phyloP scores from a whole-genome alignment of 2,797 vertebrate species.

The Pogoniulus pusillus region DNA sequence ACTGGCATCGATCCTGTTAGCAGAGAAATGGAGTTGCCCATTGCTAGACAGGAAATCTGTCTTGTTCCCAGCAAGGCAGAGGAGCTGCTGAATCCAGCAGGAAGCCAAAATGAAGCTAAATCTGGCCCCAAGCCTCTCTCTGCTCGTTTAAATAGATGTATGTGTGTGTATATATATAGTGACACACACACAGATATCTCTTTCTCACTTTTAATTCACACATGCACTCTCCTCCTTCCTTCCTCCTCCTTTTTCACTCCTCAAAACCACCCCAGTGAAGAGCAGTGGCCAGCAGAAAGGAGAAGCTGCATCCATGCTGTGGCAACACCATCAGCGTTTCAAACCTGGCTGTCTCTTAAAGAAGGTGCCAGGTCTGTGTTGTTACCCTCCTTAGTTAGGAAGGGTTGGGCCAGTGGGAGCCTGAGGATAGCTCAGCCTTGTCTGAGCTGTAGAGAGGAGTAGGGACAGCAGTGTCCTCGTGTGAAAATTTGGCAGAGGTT shows the following conservation, averaged over 20 bases:
- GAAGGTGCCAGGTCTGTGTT: background rate
- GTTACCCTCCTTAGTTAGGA: background rate
- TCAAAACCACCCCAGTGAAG: background rate
- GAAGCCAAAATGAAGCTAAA: background rate
- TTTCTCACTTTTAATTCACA: constrained; percentile 5
- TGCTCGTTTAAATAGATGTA: background rate
- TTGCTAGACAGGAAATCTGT: background rate
- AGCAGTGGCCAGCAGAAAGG: background rate
- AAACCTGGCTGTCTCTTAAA: background rate
- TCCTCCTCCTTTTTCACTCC: background rate
- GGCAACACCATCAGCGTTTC: background rate
- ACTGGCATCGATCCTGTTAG: fast-evolving
- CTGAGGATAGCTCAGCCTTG: background rate
- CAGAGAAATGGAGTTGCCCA: background rate
- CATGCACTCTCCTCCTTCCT: background rate
- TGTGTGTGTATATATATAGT: fast-evolving
- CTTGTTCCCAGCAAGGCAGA: background rate
- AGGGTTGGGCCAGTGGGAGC: background rate
- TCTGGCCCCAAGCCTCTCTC: background rate
- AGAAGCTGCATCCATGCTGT: background rate
- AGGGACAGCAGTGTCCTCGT: background rate
- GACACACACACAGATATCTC: fast-evolving
- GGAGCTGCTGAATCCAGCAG: background rate
- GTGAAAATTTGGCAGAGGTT: background rate
- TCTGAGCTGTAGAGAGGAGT: background rate